Base-by-base conservation (phyloP, 2,113 vertebrate genomes). In the Gavialis gangeticus region DNA sequence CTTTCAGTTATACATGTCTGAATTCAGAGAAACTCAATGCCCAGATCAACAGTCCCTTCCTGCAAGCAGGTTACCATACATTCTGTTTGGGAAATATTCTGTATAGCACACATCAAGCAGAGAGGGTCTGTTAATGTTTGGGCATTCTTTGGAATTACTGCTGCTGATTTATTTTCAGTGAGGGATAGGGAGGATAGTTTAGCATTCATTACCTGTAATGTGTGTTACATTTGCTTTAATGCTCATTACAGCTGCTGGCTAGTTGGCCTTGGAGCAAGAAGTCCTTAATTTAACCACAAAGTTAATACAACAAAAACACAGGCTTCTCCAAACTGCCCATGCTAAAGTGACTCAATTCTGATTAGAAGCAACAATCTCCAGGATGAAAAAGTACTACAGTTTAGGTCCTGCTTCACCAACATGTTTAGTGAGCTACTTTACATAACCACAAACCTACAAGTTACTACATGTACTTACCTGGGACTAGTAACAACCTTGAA, bases 201-300 rank as follows among this genome's bases (percentile, higher is more conserved):
- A 1, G 0, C 0, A 0, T 24, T 69, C 67, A 78, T 0, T 2
- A 18, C 12, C 56, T 24, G 34, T 82, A 84, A 76, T 18, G 15
- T 0, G 0, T 25, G 11, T 63, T 59, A 30, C 4, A 54, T 66
- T 25, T 92, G 60, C 9, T 2, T 14, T n/a, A 13, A 1, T 46
- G 12, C 75, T 24, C 1, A 1, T 5, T 64, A 79, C 24, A 78
- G 75, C 54, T 83, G 56, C 76, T 67, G 59, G 34, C 21, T 71
- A 37, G 21, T 22, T 71, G 30, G 28, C 4, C 28, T 27, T 19
- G 37, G 13, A 63, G 59, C 56, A 34, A 4, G 15, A 88, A 91
- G 30, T 85, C 24, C 10, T 24, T 7, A 1, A 21, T 75, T 78
- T 1, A 91, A 58, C 76, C 55, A 79, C 25, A 54, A 25, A 81